phyloP scores from a whole-genome alignment of 2,113 vertebrate genomes.

The Ploceus nigricollis region DNA sequence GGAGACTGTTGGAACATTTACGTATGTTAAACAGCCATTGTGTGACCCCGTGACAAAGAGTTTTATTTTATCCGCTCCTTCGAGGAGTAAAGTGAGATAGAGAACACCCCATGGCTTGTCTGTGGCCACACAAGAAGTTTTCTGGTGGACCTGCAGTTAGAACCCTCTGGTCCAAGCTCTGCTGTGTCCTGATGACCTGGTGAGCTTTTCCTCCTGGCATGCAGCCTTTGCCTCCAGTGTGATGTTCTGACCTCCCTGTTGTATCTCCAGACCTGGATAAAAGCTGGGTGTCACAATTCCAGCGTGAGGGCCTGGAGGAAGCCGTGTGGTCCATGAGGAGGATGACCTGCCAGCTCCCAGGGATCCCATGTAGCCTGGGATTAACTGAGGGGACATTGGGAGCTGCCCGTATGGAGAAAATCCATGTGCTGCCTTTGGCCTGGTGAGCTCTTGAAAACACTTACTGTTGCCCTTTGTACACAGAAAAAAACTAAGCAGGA shows the following conservation, averaged over 20 bases:
- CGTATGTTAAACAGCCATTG: constrained; percentile 38
- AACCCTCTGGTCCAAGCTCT: not conserved
- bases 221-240: not conserved
- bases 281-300: not conserved
- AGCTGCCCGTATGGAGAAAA: not conserved
- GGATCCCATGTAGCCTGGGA: not conserved
- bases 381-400: not conserved
- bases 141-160: not conserved
- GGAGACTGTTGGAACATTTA: not conserved
- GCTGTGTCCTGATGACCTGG: not conserved
- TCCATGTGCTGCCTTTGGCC: not conserved
- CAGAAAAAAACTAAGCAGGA: not conserved
- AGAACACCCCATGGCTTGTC: not conserved
- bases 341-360: not conserved
- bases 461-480: not conserved
- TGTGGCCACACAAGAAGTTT: constrained; percentile 30
- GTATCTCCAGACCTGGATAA: not conserved
- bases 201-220: not conserved
- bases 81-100: not conserved
- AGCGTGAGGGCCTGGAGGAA: not conserved
- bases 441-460: not conserved
- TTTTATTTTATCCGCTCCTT: constrained; percentile 5
- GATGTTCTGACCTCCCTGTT: not conserved
- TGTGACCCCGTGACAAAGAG: not conserved
- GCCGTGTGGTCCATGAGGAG: not conserved